Base-by-base conservation (phyloP, 2,888 invertebrate species). In the Troides helena region DNA sequence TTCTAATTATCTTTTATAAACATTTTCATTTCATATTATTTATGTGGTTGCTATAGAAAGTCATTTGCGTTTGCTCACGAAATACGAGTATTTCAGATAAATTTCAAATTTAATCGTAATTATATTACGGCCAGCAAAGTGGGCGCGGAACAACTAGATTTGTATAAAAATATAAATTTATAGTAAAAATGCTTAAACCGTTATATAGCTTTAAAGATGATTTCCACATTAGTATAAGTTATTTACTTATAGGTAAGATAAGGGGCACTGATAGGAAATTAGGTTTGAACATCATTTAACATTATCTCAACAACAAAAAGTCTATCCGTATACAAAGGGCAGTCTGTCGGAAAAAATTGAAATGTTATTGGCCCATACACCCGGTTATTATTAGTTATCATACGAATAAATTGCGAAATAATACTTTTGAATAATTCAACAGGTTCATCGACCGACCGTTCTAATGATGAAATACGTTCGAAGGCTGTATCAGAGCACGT, bases 391-490 rank as follows among this genome's bases (percentile, higher is more conserved):
- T 70, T 61, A 71, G 65, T 72, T 69, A 56, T 70, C 72, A 75
- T 62, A 72, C 70, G 74, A 74, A 72, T 72, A 74, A 72, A 76
- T 77, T 76, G 74, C 75, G 68, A 76, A 76, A 76, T 72, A 70
- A 72, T 77, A 73, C 74, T 62, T 74, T 77, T 80, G 77, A 78
- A 79, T 77, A 78, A 78, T 80, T 79, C 80, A 81, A 76, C 77
- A 74, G 81, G 89, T 82, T 89, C 86, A 84, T 74, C 77, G 90
- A 85, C 87, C 90, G 77, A 81, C 78, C 76, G 73, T 74, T 79
- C 80, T 81, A 77, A 80, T 86, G 85, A 87, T 84, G 87, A 87
- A 86, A 86, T 85, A 85, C 78, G 75, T 74, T 72, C 81, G 86
- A 89, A 89, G 89, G 88, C 89, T 86, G 85, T 83, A 82, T 80